phyloP scores from a whole-genome alignment of 2,113 vertebrate genomes.

The Aplodontia rufa region DNA sequence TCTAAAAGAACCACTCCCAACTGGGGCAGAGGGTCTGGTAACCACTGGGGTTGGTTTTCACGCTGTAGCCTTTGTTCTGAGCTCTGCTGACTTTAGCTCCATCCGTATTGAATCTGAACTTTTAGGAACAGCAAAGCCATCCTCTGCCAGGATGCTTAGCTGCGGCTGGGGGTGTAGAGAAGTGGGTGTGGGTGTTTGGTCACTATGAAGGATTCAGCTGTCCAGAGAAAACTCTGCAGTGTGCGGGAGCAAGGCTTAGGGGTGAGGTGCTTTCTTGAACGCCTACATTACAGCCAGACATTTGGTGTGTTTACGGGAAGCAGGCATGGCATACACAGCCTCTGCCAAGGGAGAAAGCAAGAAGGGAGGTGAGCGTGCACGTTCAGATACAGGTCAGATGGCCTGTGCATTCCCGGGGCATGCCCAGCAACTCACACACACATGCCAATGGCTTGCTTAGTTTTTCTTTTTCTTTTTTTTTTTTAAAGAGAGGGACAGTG shows the following conservation, averaged over 20 bases:
- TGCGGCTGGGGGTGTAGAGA: no score
- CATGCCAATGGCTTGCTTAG: no score
- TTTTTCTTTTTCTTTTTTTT: no score
- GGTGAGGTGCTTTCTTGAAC: neutral
- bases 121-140: neutral
- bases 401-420: fast-evolving
- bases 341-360: neutral
- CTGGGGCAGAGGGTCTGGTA: neutral
- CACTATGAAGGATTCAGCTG: neutral
- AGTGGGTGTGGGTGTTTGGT: neutral
- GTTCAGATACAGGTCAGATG: neutral
- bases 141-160: neutral
- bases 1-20: neutral
- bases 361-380: neutral
- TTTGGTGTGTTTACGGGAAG: neutral
- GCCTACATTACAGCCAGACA: neutral
- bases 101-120: neutral
- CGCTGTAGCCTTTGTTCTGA: neutral
- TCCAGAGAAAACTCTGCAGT: fast-evolving
- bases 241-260: no score
- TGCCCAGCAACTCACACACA: no score
- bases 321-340: neutral
- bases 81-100: neutral
- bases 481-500: no score
- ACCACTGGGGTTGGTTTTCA: neutral